Conservation (phyloP, 2,888 invertebrate species). For the Athalia rosae region DNA sequence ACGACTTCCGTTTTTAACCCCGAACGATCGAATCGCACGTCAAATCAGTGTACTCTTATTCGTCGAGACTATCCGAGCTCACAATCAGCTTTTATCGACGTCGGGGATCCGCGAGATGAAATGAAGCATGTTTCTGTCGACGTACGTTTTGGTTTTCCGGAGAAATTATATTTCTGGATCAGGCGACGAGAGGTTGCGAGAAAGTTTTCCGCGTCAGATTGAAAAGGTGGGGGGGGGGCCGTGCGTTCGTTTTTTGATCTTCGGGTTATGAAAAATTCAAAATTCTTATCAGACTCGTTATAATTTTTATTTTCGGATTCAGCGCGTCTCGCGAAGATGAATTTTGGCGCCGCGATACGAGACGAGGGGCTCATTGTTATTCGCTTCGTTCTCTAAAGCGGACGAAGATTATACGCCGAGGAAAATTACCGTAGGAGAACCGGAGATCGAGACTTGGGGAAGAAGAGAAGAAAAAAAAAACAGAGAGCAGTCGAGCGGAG, state of each 20-base stretch:
- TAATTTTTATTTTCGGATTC: too few relatives aligned
- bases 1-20: too few relatives aligned
- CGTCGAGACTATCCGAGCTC: too few relatives aligned
- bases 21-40: too few relatives aligned
- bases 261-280: neutral
- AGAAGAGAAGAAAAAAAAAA: neutral
- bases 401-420: conserved; percentile 25
- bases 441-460: conserved; percentile 28
- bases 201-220: neutral
- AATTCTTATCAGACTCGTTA: neutral
- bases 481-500: too few relatives aligned
- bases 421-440: conserved; percentile 8
- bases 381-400: neutral
- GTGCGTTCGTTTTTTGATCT: neutral
- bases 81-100: too few relatives aligned
- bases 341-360: neutral
- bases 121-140: too few relatives aligned
- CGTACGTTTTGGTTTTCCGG: too few relatives aligned
- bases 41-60: too few relatives aligned
- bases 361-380: conserved; percentile 16
- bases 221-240: neutral
- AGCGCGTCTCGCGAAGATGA: too few relatives aligned
- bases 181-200: neutral
- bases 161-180: neutral
- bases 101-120: too few relatives aligned